phyloP scores from a whole-genome alignment of 2,888 invertebrate species.

The Leucophenga montana region DNA sequence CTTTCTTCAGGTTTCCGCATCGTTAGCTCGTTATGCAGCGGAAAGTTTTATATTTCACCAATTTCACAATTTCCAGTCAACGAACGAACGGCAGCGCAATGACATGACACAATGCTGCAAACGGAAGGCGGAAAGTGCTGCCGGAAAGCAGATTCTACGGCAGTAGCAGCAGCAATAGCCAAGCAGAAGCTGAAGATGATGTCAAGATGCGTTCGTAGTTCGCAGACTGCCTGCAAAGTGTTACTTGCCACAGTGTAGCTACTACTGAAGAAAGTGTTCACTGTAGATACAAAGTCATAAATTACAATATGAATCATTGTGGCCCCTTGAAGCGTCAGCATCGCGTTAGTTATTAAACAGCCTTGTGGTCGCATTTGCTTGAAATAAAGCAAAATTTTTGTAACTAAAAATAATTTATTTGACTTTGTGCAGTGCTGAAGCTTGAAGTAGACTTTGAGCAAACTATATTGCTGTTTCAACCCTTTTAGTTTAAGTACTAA shows the following conservation, averaged over 20 bases:
- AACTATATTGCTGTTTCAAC: no score
- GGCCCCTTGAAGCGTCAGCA: neutral
- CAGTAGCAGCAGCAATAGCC: slow-evolving; percentile 22
- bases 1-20: slow-evolving; percentile 72
- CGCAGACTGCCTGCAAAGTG: slow-evolving; percentile 49
- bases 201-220: slow-evolving; percentile 50
- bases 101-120: slow-evolving; percentile 20
- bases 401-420: neutral
- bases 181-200: slow-evolving; percentile 32
- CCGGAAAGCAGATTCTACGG: slow-evolving; percentile 1
- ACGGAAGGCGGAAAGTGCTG: slow-evolving; percentile 6
- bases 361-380: neutral
- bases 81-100: slow-evolving; percentile 33
- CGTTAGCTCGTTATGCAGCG: slow-evolving; percentile 71
- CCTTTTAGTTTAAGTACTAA: no score
- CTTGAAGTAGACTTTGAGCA: neutral
- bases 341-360: neutral
- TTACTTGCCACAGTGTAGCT: neutral
- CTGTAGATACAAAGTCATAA: slow-evolving; percentile 62
- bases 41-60: slow-evolving; percentile 69
- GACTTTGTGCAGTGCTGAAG: neutral
- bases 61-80: slow-evolving; percentile 56
- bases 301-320: slow-evolving; percentile 65
- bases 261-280: slow-evolving; percentile 58
- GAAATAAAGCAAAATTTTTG: neutral